These are phyloP conservation scores for Gallinago media DNA, from an alignment of 2,113 vertebrate genomes.

Conservation along the genomic window DNA sequence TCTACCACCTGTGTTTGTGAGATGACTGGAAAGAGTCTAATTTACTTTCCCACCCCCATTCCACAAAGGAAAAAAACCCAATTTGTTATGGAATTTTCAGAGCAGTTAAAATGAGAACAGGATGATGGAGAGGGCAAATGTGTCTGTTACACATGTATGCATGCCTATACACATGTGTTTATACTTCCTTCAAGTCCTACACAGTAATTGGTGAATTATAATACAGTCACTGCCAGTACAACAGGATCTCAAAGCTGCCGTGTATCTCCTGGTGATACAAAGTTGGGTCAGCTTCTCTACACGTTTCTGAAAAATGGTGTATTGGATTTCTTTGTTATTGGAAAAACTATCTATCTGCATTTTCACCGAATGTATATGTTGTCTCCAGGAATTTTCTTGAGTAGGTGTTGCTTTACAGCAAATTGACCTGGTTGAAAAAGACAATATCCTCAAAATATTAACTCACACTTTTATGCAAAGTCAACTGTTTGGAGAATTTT, in stretches of 20 bases:
- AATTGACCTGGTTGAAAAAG: neutral
- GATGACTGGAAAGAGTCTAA: neutral
- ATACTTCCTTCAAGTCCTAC: neutral
- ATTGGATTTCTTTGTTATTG: neutral
- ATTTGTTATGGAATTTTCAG: neutral
- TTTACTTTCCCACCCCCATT: neutral
- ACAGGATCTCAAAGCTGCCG: neutral
- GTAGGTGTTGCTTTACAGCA: fast-evolving
- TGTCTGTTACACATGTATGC: neutral
- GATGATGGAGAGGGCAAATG: neutral
- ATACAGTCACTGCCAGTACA: neutral
- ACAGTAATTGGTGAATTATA: neutral
- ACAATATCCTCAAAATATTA: neutral
- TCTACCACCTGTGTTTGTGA: neutral
- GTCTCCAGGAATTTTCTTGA: neutral
- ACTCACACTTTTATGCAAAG: neutral
- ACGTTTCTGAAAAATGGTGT: neutral
- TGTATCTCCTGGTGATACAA: neutral
- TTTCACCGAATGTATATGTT: neutral
- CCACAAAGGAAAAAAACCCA: neutral
- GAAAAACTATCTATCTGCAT: neutral
- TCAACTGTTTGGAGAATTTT: neutral
- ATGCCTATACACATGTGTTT: neutral
- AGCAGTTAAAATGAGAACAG: neutral
- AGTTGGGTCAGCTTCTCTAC: neutral